phyloP scores from a whole-genome alignment of 2,888 invertebrate genomes.

The Linnaemya tessellans region DNA sequence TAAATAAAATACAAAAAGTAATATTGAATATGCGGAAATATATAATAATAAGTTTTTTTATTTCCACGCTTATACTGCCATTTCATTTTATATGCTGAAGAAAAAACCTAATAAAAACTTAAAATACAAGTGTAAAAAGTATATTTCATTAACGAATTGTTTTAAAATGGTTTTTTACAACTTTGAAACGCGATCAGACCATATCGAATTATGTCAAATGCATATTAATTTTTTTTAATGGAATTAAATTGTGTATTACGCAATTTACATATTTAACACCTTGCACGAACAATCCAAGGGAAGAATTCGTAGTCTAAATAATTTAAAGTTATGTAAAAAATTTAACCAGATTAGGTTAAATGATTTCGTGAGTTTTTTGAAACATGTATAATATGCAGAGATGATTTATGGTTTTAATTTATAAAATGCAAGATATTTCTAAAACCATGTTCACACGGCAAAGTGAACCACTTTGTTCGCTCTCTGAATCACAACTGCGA shows the following conservation, averaged over 20 bases:
- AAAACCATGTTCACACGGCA: too few relatives aligned
- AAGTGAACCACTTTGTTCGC: too few relatives aligned
- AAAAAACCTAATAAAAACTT: not conserved
- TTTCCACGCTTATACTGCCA: not conserved
- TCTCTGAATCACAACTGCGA: too few relatives aligned
- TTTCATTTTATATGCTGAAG: not conserved
- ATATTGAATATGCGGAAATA: constrained; percentile 72
- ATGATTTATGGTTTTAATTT: too few relatives aligned
- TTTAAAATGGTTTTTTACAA: not conserved
- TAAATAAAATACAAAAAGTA: constrained; percentile 65
- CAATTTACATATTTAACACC: not conserved
- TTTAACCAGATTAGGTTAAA: not conserved
- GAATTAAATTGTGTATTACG: not conserved
- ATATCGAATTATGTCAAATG: constrained; percentile 1
- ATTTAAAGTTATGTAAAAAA: not conserved
- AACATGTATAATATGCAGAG: not conserved
- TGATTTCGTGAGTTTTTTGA: not conserved
- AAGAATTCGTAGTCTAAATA: not conserved
- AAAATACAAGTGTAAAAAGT: not conserved
- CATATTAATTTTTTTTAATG: not conserved
- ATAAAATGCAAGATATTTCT: too few relatives aligned
- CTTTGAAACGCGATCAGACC: not conserved
- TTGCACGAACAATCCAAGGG: not conserved
- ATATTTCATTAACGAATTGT: not conserved
- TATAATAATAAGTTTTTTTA: constrained; percentile 70